These are phyloP conservation scores for Turnix velox DNA, from an alignment of 2,113 vertebrate species.

Conservation along the genomic window DNA sequence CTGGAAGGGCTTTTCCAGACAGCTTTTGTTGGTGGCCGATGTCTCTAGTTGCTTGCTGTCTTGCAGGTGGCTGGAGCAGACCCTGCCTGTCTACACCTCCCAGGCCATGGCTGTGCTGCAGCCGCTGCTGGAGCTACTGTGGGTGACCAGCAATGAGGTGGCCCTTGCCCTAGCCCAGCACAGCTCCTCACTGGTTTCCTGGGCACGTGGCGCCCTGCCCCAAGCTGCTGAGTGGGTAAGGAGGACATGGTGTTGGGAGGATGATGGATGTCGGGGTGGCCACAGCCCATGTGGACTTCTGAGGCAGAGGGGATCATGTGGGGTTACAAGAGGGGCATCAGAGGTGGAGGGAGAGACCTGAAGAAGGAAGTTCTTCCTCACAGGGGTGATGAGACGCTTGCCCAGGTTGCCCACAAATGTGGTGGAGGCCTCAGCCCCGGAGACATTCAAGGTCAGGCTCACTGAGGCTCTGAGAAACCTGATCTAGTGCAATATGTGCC, in stretches of 20 bases:
- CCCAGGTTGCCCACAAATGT: too few species aligned
- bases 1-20: not conserved
- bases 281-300: rapidly evolving
- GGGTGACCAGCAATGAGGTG: conserved; percentile 53
- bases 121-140: conserved; percentile 74
- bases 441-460: too few species aligned
- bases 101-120: conserved; percentile 49
- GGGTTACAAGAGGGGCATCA: rapidly evolving
- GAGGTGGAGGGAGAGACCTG: not conserved
- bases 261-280: rapidly evolving
- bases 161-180: conserved; percentile 58
- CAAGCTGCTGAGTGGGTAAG: conserved; percentile 81
- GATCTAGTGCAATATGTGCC: too few species aligned
- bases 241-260: not conserved
- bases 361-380: too few species aligned
- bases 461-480: too few species aligned
- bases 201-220: conserved; percentile 71
- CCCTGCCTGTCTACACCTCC: conserved; percentile 75
- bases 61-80: conserved; percentile 84
- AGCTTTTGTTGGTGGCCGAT: too few species aligned
- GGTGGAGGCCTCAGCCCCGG: too few species aligned
- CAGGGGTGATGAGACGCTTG: too few species aligned
- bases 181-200: conserved; percentile 66
- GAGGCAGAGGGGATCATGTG: too few species aligned
- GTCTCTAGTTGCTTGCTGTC: not conserved